Evolutionary conservation across 2,797 vertebrate species (phyloP), one percentile per base, ranked within the genome.

Genomic region (Mareca strepera): DNA sequence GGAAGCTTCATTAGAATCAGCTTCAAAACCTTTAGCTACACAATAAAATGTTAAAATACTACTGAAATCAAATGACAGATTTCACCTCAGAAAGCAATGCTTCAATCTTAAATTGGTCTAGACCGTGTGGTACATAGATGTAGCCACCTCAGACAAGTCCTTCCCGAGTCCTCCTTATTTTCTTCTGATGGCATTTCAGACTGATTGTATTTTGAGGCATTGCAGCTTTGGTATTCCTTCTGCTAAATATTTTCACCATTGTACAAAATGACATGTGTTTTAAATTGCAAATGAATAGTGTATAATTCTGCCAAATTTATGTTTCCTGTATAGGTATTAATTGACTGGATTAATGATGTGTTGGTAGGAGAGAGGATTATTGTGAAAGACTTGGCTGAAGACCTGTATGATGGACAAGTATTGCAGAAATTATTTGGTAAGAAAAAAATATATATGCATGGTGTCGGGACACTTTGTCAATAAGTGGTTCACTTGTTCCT

Each of bases 321-420:
- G 41, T 94, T 82, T 92, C 92, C 90, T 70, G 17, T 67, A 46
- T 91, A 99, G 99, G 99, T 99, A 86, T 97, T 99, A 97, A 99
- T 99, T 62, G 99, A 99, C 98, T 99, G 99, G 99, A 99, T 99
- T 95, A 99, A 99, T 60, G 99, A 99, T 33, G 99, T 99, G 78
- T 97, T 99, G 96, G 99, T 99, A 12, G 99, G 99, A 55, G 99
- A 99, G 97, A 98, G 99, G 96, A 99, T 99, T 97, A 99, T 99
- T 75, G 99, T 99, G 83, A 99, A 99, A 98, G 99, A 99, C 96
- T 98, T 99, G 96, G 99, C 99, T 86, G 99, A 99, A 96, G 99
- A 99, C 92, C 96, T 99, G 76, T 99, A 99, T 18, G 99, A 99
- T 44, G 99, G 99, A 92, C 99, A 99, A 98, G 99, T 99, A 74